These are phyloP conservation scores for Tachuris rubrigastra DNA, from an alignment of 2,113 vertebrate species.

Conservation along the genomic window DNA sequence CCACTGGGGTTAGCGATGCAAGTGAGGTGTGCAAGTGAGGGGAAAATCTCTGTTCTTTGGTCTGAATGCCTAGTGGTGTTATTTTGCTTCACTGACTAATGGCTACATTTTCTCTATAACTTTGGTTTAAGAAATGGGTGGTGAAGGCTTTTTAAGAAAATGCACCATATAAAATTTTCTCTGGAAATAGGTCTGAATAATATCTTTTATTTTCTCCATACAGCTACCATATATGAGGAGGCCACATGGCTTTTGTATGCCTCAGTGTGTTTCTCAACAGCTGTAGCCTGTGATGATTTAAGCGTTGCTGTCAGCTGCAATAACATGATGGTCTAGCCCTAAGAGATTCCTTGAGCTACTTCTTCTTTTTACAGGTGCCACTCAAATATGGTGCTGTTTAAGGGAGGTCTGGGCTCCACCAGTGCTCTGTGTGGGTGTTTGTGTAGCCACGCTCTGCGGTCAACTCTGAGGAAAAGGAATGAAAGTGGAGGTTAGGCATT, in stretches of 20 bases:
- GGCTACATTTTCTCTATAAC: not conserved
- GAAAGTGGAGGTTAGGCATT: not conserved
- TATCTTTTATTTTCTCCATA: not conserved
- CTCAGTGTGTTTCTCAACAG: not conserved
- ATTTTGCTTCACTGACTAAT: not conserved
- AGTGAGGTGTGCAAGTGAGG: not conserved
- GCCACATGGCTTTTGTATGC: not conserved
- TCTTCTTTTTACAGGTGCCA: not conserved
- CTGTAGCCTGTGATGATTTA: not conserved
- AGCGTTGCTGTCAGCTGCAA: not conserved
- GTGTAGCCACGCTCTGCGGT: not conserved
- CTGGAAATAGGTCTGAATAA: not conserved
- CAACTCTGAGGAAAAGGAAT: not conserved
- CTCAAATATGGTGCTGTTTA: not conserved
- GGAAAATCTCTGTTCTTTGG: not conserved
- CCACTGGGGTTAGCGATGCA: not conserved
- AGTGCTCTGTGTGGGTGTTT: not conserved
- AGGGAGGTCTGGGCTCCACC: rapidly evolving
- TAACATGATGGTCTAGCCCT: not conserved
- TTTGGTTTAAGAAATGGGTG: not conserved
- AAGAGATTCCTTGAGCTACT: not conserved
- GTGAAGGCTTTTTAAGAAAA: not conserved
- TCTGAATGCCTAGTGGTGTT: not conserved
- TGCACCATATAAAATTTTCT: not conserved
- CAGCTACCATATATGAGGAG: not conserved